Evolutionary conservation across 2,113 vertebrate genomes (phyloP).

Genomic region (Salvelinus fontinalis): DNA sequence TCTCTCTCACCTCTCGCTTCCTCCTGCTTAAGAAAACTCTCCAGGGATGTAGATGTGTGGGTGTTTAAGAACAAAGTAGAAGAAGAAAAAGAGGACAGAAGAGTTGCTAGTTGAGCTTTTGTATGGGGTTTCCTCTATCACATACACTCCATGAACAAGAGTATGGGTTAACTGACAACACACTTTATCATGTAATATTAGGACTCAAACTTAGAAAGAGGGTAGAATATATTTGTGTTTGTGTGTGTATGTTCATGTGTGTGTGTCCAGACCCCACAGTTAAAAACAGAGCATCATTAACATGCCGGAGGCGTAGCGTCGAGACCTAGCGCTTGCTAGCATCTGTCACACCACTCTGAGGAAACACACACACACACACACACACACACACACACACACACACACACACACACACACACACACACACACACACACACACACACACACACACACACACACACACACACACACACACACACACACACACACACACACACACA

Average conservation of each 20-base stretch:
- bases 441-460: too few relatives aligned
- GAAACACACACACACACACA: too few relatives aligned
- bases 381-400: too few relatives aligned
- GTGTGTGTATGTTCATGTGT: background rate
- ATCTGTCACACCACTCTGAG: conserved; percentile 57
- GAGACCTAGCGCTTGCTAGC: conserved; percentile 44
- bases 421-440: too few relatives aligned
- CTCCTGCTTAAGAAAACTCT: conserved; percentile 1
- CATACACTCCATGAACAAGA: background rate
- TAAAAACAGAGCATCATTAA: conserved; percentile 45
- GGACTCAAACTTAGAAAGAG: too few relatives aligned
- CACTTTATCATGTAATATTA: too few relatives aligned
- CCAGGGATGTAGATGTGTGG: conserved; percentile 8
- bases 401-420: too few relatives aligned
- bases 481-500: conserved; percentile 37
- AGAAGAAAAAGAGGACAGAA: background rate
- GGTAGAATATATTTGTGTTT: too few relatives aligned
- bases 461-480: conserved; percentile 6
- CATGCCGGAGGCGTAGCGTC: conserved; percentile 56
- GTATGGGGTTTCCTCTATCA: background rate
- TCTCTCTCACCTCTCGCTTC: too few relatives aligned
- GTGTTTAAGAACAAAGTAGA: background rate
- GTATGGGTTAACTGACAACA: too few relatives aligned
- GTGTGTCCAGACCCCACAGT: conserved; percentile 15
- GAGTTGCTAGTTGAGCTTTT: background rate